Evolutionary conservation across 1,140 invertebrate genomes (phyloP), one percentile per base, ranked within the genome.

Genomic region (Lethrus apterus): DNA sequence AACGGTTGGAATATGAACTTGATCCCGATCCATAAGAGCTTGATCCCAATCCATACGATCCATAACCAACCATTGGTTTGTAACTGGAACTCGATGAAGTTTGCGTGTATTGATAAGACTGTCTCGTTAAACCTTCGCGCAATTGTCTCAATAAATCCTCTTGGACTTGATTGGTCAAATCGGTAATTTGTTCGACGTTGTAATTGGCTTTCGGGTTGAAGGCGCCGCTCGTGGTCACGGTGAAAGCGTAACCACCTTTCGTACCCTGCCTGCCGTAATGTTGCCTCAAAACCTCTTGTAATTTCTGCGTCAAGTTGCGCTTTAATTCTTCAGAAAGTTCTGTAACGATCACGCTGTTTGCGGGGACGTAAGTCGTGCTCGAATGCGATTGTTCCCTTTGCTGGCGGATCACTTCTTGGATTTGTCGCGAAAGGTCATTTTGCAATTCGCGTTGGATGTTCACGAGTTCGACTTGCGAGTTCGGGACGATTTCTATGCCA

Each of bases 251-350:
- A 11, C 40, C 40, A 11, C 40, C 40, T 7, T 11, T 42, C 3
- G 15, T 17, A 7, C 40, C 40, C 3, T 14, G n/a, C 23, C 34
- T 21, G 13, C 35, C 7, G 2, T 2, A 4, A 21, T 38, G 35
- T 3, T 42, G 21, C 7, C 21, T 26, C 3, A 42, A 21, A n/a
- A 21, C 18, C 15, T 34, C 13, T 20, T 44, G 19, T 0, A 34
- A n/a, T 20, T 21, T 21, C 36, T 44, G 23, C 2, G 60, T 60
- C 4, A 63, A 33, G 36, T 63, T 63, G 24, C 58, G 44, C 24
- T 63, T 54, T 1, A 63, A 35, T 26, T 63, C 58, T 24, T 55
- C 51, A 10, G 51, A 50, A 7, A 63, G 41, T 41, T 58, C 43
- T 32, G 52, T 41, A 14, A 57, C 2, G 9, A 42, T 17, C 19